A percentile compares a stretch with the other conserved stretches of the same genome.
phyloP scores from a whole-genome alignment of 2,113 vertebrate species.

The Thamnophis sirtalis region DNA sequence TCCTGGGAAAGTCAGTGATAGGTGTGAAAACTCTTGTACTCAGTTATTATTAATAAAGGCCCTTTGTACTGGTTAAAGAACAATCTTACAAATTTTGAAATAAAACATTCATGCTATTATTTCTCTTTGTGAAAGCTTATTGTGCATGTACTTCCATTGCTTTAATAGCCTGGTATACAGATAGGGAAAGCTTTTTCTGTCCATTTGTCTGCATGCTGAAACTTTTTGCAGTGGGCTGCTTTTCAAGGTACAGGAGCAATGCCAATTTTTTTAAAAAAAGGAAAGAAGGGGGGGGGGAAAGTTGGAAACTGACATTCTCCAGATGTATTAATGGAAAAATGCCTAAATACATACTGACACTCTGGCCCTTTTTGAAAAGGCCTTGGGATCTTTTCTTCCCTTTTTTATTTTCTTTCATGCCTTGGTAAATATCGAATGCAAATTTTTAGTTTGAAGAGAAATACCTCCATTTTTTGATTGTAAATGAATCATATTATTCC shows the following conservation, averaged over 20 bases:
- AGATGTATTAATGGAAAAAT: neutral
- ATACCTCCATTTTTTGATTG: neutral
- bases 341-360: neutral
- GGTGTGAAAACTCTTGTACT: neutral
- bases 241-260: neutral
- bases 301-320: neutral
- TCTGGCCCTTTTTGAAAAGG: neutral
- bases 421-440: neutral
- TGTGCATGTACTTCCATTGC: neutral
- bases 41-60: neutral
- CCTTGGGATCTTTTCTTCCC: neutral
- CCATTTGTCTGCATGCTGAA: neutral
- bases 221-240: neutral
- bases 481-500: neutral
- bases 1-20: neutral
- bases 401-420: neutral
- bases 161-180: neutral
- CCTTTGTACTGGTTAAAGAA: neutral
- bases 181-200: neutral
- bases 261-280: neutral
- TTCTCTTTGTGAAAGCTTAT: neutral
- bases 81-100: neutral
- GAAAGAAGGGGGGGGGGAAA: neutral
- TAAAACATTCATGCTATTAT: neutral
- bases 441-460: constrained; percentile 6